Conservation (phyloP, 2,113 vertebrate species). For the human (Homo sapiens) region GRCh38 chr17:33116001-33116500, state of each 20-base stretch:
- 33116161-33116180: background rate
- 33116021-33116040: background rate
- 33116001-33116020: background rate
- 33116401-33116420: constrained; percentile 71
- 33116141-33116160: background rate
- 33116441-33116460: background rate
- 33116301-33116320: constrained; percentile 18
- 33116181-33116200: background rate
- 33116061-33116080: constrained; percentile 1
- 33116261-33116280: constrained; percentile 23
- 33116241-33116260: constrained; percentile 33
- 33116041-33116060: background rate
- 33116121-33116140: background rate
- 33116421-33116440: constrained; percentile 29
- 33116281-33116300: background rate
- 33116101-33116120: background rate
- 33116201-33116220: background rate
- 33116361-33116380: constrained; percentile 38
- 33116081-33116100: constrained; percentile 12
- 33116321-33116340: background rate
- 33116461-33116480: background rate
- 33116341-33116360: constrained; percentile 53
- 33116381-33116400: constrained; percentile 58
- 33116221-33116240: background rate
- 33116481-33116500: background rate